phyloP scores from a whole-genome alignment of 2,797 vertebrate species.

The Centroberyx gerrardi region DNA sequence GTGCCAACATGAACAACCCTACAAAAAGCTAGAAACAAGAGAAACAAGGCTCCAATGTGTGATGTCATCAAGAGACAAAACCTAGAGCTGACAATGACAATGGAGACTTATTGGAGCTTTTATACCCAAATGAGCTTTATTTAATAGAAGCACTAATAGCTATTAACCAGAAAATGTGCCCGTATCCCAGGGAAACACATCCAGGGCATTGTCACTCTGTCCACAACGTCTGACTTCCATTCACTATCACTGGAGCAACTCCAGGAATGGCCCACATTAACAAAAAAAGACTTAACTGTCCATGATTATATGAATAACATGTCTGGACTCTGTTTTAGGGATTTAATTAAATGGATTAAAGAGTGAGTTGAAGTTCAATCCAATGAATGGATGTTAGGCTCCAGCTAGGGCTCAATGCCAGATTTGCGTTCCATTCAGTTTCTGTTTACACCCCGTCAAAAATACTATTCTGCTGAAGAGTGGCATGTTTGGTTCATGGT shows the following conservation, averaged over 20 bases:
- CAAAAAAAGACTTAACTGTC: constrained; percentile 46
- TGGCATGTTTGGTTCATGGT: constrained; percentile 24
- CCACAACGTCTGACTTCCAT: constrained; percentile 38
- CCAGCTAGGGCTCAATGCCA: constrained; percentile 7
- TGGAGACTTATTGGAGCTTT: not conserved
- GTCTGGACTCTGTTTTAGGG: constrained; percentile 24
- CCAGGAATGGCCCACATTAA: constrained; percentile 32
- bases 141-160: not conserved
- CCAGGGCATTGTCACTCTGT: not conserved
- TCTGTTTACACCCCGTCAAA: constrained; percentile 39
- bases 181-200: constrained; percentile 14
- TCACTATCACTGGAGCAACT: constrained; percentile 26
- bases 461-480: constrained; percentile 25
- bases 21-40: not conserved
- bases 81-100: not conserved
- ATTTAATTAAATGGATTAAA: constrained; percentile 44
- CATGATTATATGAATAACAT: constrained; percentile 46
- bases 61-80: not conserved
- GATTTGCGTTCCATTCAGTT: constrained; percentile 34
- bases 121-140: not conserved
- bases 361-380: constrained; percentile 32
- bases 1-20: not conserved
- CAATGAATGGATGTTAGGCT: constrained; percentile 45
- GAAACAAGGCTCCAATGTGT: not conserved
- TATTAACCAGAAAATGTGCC: constrained; percentile 5